Base-by-base conservation (phyloP, 2,113 vertebrate genomes). In the Mesitornis unicolor region DNA sequence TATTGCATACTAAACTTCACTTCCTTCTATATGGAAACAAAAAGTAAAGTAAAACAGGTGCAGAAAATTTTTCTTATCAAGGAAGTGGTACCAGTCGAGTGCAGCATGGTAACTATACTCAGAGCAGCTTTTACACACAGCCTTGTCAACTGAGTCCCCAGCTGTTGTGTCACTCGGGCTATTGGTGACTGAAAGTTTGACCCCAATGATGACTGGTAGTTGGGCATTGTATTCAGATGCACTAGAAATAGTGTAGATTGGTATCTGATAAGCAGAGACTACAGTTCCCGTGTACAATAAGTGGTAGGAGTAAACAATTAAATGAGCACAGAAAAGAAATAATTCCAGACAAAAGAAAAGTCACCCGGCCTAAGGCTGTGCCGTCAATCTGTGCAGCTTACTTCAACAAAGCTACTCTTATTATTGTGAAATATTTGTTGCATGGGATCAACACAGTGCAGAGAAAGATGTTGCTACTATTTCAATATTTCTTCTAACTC, bases 401-500 rank as follows among this genome's bases (percentile, higher is more conserved):
- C 56, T 93, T 67, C 70, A 71, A 48, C n/a, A 40, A 42, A 76
- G 47, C 42, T 67, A 18, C 84, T 85, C 63, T 73, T 80, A 71
- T 21, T 94, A 28, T 92, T 92, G 71, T 84, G 86, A 92, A 95
- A 90, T 92, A 70, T 42, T 92, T 92, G 60, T 83, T 88, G 75
- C 45, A 28, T 77, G 63, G 28, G 63, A 74, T 84, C 71, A 74
- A 90, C 71, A 51, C n/a, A 67, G 53, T 7, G 0, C 29, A 45
- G 67, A 83, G 71, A 84, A 95, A 57, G 71, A 59, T 87, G 64
- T 84, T 86, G 92, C 86, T 92, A 70, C 88, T 90, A 70, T 74
- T 94, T 80, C 68, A 59, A 2, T 64, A 45, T 68, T 95, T 85
- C 87, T 94, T 76, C 70, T 69, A 91, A 73, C 74, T 95, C 85